phyloP scores from a whole-genome alignment of 2,797 vertebrate species.

The Rhinophrynus dorsalis region DNA sequence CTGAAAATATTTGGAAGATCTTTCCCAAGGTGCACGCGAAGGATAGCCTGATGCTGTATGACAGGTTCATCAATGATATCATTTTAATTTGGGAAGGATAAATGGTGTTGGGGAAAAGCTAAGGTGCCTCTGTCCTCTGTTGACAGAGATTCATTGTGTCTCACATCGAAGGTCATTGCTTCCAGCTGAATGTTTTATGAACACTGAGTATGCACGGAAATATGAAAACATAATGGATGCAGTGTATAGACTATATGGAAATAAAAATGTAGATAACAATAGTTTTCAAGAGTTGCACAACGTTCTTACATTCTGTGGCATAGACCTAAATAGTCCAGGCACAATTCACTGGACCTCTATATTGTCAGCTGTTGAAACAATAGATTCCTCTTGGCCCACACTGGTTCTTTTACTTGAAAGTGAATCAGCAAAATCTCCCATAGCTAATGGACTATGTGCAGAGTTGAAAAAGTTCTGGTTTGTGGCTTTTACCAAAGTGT shows the following conservation, averaged over 20 bases:
- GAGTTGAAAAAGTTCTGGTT: conserved; percentile 67
- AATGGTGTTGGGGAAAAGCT: conserved; percentile 49
- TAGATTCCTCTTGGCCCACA: conserved; percentile 60
- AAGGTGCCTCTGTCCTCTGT: conserved; percentile 57
- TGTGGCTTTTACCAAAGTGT: conserved; percentile 66
- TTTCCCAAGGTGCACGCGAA: too few relatives aligned
- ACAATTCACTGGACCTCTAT: conserved; percentile 61
- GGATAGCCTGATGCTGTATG: too few relatives aligned
- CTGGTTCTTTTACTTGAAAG: conserved; percentile 64
- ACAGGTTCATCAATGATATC: too few relatives aligned
- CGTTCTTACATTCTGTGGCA: conserved; percentile 59
- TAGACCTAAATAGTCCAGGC: conserved; percentile 55
- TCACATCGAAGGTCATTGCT: conserved; percentile 52
- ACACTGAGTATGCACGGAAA: conserved; percentile 58
- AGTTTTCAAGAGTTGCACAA: conserved; percentile 57
- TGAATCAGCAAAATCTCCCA: conserved; percentile 31
- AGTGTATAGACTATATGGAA: conserved; percentile 59
- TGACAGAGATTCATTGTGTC: conserved; percentile 59
- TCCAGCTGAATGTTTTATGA: conserved; percentile 32
- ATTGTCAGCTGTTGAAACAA: conserved; percentile 62
- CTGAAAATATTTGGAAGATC: too few relatives aligned
- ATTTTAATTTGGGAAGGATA: too few relatives aligned
- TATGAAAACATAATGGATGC: conserved; percentile 62
- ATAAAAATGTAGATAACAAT: conserved; percentile 36
- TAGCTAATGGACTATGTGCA: conserved; percentile 53